phyloP scores from a whole-genome alignment of 2,113 vertebrate species.

The Microcebus lehilahytsara region DNA sequence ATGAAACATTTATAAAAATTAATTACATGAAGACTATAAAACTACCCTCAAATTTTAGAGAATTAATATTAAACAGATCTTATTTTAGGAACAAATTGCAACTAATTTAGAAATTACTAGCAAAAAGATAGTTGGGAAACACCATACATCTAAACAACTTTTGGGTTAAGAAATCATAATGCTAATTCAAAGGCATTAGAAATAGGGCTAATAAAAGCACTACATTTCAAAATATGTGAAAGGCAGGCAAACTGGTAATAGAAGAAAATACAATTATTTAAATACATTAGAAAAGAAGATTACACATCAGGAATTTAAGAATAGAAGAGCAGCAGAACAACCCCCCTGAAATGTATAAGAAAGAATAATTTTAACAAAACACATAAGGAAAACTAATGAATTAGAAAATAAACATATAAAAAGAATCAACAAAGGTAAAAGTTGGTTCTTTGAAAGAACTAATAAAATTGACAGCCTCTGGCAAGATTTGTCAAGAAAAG shows the following conservation, averaged over 20 bases:
- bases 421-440: background rate
- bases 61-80: background rate
- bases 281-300: background rate
- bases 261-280: background rate
- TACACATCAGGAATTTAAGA: background rate
- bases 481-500: background rate
- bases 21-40: background rate
- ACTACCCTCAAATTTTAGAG: background rate
- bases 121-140: background rate
- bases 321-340: background rate
- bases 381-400: background rate
- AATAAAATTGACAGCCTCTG: background rate
- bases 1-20: background rate
- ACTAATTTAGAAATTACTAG: background rate
- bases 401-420: background rate
- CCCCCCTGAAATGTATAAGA: background rate
- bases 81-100: background rate
- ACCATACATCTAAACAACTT: background rate
- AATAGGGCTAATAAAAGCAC: background rate
- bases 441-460: background rate
- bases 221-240: background rate
- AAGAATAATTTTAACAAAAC: background rate
- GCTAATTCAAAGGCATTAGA: background rate
- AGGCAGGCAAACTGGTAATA: background rate
- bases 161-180: background rate